Evolutionary conservation across 2,888 invertebrate species (phyloP), one percentile per base, ranked within the genome.

Genomic region (Protodeltote pygarga): DNA sequence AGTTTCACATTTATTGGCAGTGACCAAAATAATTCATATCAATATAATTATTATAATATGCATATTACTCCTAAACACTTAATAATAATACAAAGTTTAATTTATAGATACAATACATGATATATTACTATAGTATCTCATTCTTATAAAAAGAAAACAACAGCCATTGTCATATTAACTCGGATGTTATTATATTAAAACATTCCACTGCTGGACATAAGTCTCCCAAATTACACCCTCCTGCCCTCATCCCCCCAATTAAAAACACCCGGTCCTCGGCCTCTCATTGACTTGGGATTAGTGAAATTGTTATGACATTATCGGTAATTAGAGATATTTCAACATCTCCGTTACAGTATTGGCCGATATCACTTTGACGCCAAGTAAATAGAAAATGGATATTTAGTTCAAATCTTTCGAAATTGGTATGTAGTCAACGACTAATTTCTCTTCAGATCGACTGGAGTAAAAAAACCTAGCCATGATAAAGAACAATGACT

Each of bases 351-450:
- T 41, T 32, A 29, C 20, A 54, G 21, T 34, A 35, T 38, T 28
- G 34, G 19, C 31, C 39, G 44, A 38, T 45, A 61, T 44, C 37
- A 34, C 27, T 32, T 21, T 50, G 37, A 11, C 55, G 39, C 4
- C 41, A 46, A 25, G 29, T 35, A 33, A 19, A 38, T 40, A 60
- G 23, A 39, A 45, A 65, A 48, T 32, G 8, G 27, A 25, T 42
- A 46, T 39, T 62, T 40, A 54, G 34, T 46, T 25, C 55, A 32
- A 51, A 49, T 52, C 39, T 63, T 49, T 63, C 49, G 51, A 38
- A 49, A 57, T 32, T 14, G 19, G 21, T 10, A 44, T 44, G 23
- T 29, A 28, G 35, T 38, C 48, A 23, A 19, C 32, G 42, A 49
- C 46, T 32, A 44, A 49, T 51, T 51, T 62, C 32, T 49, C 32